Conservation (phyloP, 2,888 invertebrate species). For the Tigriopus californicus region DNA sequence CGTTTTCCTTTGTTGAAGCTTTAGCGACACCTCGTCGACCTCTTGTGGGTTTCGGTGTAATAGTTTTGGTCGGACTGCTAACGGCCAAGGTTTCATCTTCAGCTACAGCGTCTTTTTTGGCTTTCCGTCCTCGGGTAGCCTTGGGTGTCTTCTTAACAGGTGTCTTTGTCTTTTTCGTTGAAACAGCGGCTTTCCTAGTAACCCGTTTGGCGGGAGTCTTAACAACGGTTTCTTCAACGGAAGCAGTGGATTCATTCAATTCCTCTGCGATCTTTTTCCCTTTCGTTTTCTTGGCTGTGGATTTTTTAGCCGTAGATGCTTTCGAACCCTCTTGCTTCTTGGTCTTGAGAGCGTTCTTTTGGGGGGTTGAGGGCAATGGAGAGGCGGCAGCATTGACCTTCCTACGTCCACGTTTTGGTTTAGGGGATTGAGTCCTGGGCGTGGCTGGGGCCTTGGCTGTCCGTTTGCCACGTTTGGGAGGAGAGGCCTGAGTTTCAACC, state of each 20-base stretch:
- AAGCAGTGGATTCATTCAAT: not conserved
- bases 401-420: too few relatives aligned
- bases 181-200: not conserved
- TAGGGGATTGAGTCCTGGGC: too few relatives aligned
- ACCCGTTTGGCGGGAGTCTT: not conserved
- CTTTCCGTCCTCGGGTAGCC: not conserved
- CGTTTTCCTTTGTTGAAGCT: not conserved
- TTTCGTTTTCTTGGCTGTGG: not conserved
- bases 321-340: not conserved
- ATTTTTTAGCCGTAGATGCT: not conserved
- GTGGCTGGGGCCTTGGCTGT: not conserved
- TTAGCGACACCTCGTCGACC: not conserved
- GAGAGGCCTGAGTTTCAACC: not conserved
- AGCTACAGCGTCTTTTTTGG: not conserved
- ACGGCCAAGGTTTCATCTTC: not conserved
- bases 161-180: not conserved
- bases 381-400: not conserved
- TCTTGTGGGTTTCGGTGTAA: not conserved
- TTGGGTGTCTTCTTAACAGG: too few relatives aligned
- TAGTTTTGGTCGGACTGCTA: not conserved
- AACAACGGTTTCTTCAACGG: not conserved
- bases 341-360: too few relatives aligned
- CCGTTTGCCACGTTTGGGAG: not conserved
- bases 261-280: not conserved
- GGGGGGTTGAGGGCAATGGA: not conserved